Percentiles rank a stretch among this genome's conserved stretches.
phyloP scores from a whole-genome alignment of 2,888 invertebrate species.

The Alitta virens region DNA sequence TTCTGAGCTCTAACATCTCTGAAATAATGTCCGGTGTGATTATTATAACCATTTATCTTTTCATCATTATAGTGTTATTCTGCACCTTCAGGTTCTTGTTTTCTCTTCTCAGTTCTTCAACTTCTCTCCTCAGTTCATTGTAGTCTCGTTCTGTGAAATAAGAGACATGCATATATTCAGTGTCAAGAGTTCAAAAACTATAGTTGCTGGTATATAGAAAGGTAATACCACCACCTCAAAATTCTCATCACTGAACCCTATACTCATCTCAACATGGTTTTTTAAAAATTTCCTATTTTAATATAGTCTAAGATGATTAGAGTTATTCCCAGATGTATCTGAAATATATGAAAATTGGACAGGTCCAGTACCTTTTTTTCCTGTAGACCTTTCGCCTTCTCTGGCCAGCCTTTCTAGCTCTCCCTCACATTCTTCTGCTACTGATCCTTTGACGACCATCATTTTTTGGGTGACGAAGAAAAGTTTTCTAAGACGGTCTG shows the following conservation, averaged over 20 bases:
- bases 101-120: conserved; percentile 45
- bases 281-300: no score
- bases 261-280: not conserved
- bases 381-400: conserved; percentile 29
- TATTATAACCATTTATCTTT: no score
- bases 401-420: conserved; percentile 46
- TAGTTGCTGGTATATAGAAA: no score
- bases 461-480: conserved; percentile 47
- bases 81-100: conserved; percentile 42
- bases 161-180: no score
- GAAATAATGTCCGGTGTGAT: no score
- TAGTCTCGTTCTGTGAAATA: conserved; percentile 40
- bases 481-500: conserved; percentile 42
- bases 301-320: not conserved
- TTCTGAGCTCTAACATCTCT: no score
- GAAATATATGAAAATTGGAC: no score
- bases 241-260: no score
- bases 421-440: conserved; percentile 44
- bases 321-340: not conserved
- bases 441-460: conserved; percentile 45
- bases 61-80: no score
- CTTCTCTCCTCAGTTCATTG: conserved; percentile 34
- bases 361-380: conserved; percentile 40
- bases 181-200: no score
- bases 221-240: no score